Conservation (phyloP, 1,140 invertebrate genomes). For the Bradynema listronoti region DNA sequence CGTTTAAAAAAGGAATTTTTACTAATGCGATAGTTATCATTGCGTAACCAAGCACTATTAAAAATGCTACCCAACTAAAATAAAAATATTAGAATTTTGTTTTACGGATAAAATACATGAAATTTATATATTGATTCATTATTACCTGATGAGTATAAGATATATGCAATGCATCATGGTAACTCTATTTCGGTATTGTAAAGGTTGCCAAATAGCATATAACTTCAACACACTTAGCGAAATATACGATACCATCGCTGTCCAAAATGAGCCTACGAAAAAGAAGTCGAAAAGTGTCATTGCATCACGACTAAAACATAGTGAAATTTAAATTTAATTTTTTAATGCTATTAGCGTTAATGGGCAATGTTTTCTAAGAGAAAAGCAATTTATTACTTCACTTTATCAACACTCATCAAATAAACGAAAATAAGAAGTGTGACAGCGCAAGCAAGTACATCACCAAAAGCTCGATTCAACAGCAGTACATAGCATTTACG, state of each 20-base stretch:
- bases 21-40: constrained; percentile 18
- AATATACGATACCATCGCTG: constrained; percentile 48
- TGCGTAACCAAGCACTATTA: constrained; percentile 19
- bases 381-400: constrained; percentile 35
- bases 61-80: constrained; percentile 30
- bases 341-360: background rate
- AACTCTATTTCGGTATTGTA: constrained; percentile 45
- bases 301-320: constrained; percentile 34
- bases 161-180: constrained; percentile 48
- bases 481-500: constrained; percentile 49
- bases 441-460: constrained; percentile 36
- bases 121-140: background rate
- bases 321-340: background rate
- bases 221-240: constrained; percentile 43
- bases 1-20: constrained; percentile 22
- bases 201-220: constrained; percentile 44
- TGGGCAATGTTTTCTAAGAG: constrained; percentile 19
- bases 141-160: constrained; percentile 32
- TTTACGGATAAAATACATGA: background rate
- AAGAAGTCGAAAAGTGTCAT: constrained; percentile 44
- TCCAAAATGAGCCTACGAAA: constrained; percentile 49
- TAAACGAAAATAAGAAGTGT: constrained; percentile 29
- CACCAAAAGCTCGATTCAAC: constrained; percentile 44
- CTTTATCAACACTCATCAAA: constrained; percentile 23
- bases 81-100: background rate